Conservation (phyloP, 2,888 invertebrate species). For the Eupithecia pulchellata region DNA sequence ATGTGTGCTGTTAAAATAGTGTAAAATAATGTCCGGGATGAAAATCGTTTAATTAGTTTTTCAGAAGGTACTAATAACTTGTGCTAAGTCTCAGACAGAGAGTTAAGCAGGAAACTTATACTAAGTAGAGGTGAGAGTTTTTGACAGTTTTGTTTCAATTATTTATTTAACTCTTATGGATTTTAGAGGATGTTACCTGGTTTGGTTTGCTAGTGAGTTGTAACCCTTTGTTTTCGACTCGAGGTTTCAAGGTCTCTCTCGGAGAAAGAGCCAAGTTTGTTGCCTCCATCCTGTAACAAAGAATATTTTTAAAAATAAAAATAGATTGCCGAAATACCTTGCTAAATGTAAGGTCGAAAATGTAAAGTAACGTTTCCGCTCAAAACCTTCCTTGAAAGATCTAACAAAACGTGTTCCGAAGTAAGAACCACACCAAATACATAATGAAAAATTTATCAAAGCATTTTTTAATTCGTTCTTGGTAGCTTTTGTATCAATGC, state of each 20-base stretch:
- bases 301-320: too few relatives aligned
- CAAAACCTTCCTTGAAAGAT: too few relatives aligned
- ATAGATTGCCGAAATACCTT: too few relatives aligned
- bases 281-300: conserved; percentile 80
- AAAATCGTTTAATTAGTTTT: not conserved
- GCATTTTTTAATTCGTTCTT: too few relatives aligned
- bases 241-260: conserved; percentile 73
- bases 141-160: not conserved
- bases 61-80: not conserved
- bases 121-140: not conserved
- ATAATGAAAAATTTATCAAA: too few relatives aligned
- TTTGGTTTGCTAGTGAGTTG: conserved; percentile 84
- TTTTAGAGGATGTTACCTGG: conserved; percentile 67
- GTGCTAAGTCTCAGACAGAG: not conserved
- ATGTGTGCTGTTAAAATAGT: not conserved
- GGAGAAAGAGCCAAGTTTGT: conserved; percentile 79
- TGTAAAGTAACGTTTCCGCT: too few relatives aligned
- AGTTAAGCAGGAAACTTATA: too few relatives aligned
- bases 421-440: too few relatives aligned
- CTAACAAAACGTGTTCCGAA: too few relatives aligned
- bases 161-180: not conserved
- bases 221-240: conserved; percentile 74
- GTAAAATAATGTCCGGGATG: not conserved
- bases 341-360: too few relatives aligned
- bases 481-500: too few relatives aligned